Evolutionary conservation across 1,140 invertebrate genomes (phyloP).

Genomic region (Bilobella aurantiaca): DNA sequence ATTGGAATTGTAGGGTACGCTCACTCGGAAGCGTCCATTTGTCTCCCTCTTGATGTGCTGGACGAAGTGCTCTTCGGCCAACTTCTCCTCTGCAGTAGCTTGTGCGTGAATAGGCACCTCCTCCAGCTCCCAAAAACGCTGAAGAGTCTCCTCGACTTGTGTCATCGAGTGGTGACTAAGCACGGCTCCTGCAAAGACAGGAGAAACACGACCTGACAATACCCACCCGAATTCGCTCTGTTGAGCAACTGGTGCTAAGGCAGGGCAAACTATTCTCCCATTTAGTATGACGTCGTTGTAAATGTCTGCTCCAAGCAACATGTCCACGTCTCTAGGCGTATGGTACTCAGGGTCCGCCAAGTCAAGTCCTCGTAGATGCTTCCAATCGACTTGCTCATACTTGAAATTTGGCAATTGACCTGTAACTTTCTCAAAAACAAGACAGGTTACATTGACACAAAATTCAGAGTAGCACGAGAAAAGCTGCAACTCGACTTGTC

Average conservation of each 20-base stretch:
- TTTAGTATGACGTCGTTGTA: neutral
- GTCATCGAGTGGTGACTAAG: conserved; percentile 7
- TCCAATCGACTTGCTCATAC: neutral
- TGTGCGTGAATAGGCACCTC: conserved; percentile 6
- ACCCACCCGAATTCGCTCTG: conserved; percentile 3
- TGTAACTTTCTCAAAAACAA: neutral
- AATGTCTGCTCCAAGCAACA: conserved; percentile 6
- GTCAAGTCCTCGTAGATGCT: neutral
- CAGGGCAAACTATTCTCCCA: neutral
- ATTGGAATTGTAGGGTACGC: conserved; percentile 32
- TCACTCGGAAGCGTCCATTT: conserved; percentile 29
- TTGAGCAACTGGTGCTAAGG: neutral
- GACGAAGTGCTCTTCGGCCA: conserved; percentile 32
- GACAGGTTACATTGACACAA: neutral
- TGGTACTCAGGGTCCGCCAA: conserved; percentile 13
- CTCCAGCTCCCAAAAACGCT: conserved; percentile 38
- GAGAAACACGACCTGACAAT: no score
- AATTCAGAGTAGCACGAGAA: neutral
- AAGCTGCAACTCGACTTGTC: no score
- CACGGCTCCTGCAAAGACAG: conserved; percentile 16
- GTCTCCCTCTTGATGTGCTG: conserved; percentile 16
- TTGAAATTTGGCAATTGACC: neutral
- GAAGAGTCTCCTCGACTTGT: neutral
- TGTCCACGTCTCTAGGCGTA: neutral
- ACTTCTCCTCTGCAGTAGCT: conserved; percentile 17